Evolutionary conservation across 2,888 invertebrate species (phyloP), one percentile per base, ranked within the genome.

Genomic region (Galerucella calmariensis): DNA sequence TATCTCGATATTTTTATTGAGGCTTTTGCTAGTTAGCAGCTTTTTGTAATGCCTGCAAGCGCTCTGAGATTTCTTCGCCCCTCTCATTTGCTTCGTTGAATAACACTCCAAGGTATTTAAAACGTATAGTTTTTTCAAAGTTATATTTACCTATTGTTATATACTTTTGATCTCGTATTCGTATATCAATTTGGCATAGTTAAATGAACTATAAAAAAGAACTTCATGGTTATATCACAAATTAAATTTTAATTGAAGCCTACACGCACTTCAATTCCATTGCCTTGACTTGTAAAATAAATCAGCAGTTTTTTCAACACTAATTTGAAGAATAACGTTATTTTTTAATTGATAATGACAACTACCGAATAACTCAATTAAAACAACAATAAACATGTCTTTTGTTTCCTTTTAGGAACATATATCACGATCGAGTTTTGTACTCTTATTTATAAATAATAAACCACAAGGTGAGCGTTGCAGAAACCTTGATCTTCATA

Each of bases 401-500:
- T 61, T 69, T 69, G 62, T 69, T 69, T 53, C 48, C 11, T n/a
- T 24, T 11, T 70, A 53, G 8, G 69, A 16, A 8, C 12, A 62
- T 48, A 62, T 48, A 62, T 63, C 69, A 70, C 69, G 62, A 70
- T 10, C 20, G 35, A 41, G 35, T 51, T 69, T 51, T 62, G 63
- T 70, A 16, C 16, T 41, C 35, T 8, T 41, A 9, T 41, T 9
- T 9, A 51, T 70, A 62, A 46, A 70, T 70, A 41, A 51, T 48
- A 6, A 46, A 24, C 16, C 5, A 51, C 69, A 70, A 70, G 69
- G 69, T 69, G 61, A 62, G 20, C 46, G n/a, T 69, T 56, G n/a
- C 35, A 51, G 24, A 48, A 69, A 46, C 69, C 69, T 69, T 69
- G 69, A 69, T 69, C 69, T 69, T 69, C 69, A 69, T 2, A 48